Percentiles rank a stretch among this genome's conserved stretches.
Conservation (phyloP, 2,113 vertebrate species). For the Rhinoptilus africanus region DNA sequence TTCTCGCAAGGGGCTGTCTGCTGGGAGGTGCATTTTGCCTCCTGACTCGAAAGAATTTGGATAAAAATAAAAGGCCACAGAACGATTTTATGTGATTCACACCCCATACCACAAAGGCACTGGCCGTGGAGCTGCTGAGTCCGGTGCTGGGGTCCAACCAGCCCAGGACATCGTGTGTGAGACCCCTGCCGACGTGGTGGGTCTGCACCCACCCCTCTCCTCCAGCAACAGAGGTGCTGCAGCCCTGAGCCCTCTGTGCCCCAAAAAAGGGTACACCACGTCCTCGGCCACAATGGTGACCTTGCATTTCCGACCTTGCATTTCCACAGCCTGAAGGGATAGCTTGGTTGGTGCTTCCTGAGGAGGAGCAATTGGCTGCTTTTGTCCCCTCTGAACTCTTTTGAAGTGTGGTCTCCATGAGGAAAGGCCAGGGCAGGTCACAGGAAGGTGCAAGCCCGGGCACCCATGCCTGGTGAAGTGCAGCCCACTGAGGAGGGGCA, state of each 20-base stretch:
- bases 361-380: neutral
- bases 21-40: neutral
- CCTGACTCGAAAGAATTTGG: neutral
- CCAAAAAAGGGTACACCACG: neutral
- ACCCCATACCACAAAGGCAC: neutral
- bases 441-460: neutral
- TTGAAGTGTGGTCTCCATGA: neutral
- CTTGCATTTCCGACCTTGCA: neutral
- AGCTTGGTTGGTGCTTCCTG: neutral
- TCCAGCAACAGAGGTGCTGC: neutral
- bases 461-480: rapidly evolving
- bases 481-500: neutral
- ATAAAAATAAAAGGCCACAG: neutral
- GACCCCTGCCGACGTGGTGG: rapidly evolving
- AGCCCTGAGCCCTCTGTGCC: neutral
- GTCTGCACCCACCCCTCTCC: rapidly evolving
- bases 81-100: rapidly evolving
- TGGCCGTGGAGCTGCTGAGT: neutral
- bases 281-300: rapidly evolving
- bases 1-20: rapidly evolving
- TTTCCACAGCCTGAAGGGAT: neutral
- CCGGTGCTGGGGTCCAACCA: rapidly evolving
- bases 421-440: neutral
- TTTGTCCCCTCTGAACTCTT: neutral
- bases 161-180: rapidly evolving